Base-by-base conservation (phyloP, 2,797 vertebrate genomes). In the Malurus splendens region DNA sequence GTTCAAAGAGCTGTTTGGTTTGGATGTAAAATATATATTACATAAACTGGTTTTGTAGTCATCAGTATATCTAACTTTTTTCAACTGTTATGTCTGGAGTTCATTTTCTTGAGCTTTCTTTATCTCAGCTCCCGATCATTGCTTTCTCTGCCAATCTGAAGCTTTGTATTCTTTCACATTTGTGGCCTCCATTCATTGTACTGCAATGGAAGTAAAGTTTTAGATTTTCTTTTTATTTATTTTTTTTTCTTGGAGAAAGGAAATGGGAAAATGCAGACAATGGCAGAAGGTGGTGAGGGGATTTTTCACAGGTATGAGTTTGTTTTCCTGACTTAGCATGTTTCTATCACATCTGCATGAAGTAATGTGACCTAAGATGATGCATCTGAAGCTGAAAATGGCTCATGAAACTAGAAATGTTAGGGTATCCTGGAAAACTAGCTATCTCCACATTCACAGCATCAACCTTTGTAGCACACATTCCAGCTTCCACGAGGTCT, bases 361-460 rank as follows among this genome's bases (percentile, higher is more conserved):
- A 84, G 44, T 41, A 84, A 76, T 1, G 14, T 55, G 90, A 91
- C 61, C 59, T 86, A 67, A 94, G 83, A 93, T 89, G 86, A 64
- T 76, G 38, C 30, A 66, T 66, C 66, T 68, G 88, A 81, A 92
- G 60, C 45, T 81, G 82, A 45, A 96, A 96, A 92, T 79, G 47
- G 76, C 57, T 94, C 64, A 91, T 89, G 90, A 94, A 95, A 94
- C 87, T 64, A 78, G 68, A 96, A 94, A 95, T 86, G 79, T 70
- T 87, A 75, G 62, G 32, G 45, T 76, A 61, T 32, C 83, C 61
- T 52, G 64, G 75, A 75, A 86, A 95, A 90, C 61, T 83, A 86
- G 71, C 94, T 94, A 95, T 95, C 94, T 94, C 44, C 70, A 61
- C 86, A 78, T 96, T 95, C 93, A 87, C 79, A 91, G 62, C 81